These are phyloP conservation scores for Aphelinus atriplicis DNA, from an alignment of 1,140 invertebrate genomes.

Conservation along the genomic window DNA sequence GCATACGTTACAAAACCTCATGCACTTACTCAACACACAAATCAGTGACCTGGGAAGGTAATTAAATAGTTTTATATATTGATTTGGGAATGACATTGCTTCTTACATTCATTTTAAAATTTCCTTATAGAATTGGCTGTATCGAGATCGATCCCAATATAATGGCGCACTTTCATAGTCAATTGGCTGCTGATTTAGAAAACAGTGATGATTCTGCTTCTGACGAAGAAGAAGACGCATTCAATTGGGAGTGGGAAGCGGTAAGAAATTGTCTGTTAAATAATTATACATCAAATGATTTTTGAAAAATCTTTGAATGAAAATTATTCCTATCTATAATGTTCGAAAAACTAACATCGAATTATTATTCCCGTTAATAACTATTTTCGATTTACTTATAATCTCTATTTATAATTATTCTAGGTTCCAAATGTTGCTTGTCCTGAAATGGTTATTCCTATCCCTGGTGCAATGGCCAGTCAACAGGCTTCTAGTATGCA, in stretches of 20 bases:
- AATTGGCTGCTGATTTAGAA: slow-evolving; percentile 70
- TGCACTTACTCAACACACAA: slow-evolving; percentile 75
- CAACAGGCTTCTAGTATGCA: slow-evolving; percentile 70
- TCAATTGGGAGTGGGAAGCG: slow-evolving; percentile 76
- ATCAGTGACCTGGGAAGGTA: slow-evolving; percentile 77
- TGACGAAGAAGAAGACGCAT: slow-evolving; percentile 72
- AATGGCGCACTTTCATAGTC: slow-evolving; percentile 70
- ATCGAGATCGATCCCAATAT: slow-evolving; percentile 68
- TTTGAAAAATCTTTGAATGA: too few relatives aligned
- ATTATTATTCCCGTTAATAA: neutral
- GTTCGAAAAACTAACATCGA: neutral
- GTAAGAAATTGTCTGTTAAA: slow-evolving; percentile 60
- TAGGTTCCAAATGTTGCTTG: slow-evolving; percentile 69
- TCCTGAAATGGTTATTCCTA: slow-evolving; percentile 65
- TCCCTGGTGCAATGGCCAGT: slow-evolving; percentile 60
- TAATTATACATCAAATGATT: neutral
- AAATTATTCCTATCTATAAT: too few relatives aligned
- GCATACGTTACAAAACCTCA: slow-evolving; percentile 79
- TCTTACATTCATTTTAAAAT: too few relatives aligned
- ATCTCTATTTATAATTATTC: slow-evolving; percentile 29
- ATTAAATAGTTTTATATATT: neutral
- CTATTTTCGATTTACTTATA: neutral
- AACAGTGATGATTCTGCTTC: slow-evolving; percentile 74
- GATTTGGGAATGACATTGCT: too few relatives aligned
- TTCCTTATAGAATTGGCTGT: slow-evolving; percentile 66